Percentiles rank a stretch among this genome's conserved stretches.
Conservation (phyloP, 2,888 invertebrate species). For the Drosophila siamana region DNA sequence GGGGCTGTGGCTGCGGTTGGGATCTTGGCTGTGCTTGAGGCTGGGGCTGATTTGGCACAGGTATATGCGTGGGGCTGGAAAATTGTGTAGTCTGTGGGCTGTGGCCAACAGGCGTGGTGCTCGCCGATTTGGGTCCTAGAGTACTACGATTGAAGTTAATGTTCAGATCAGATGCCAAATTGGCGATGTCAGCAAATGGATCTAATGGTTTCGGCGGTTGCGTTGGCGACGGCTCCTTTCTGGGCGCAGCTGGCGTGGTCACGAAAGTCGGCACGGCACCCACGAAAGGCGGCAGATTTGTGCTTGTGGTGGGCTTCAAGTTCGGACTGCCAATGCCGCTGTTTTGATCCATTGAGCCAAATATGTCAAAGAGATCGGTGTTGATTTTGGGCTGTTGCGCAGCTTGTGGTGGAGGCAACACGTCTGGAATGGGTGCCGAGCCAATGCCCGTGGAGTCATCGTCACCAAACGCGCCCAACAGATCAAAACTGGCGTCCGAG, state of each 20-base stretch:
- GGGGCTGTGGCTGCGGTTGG: constrained; percentile 13
- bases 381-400: constrained; percentile 65
- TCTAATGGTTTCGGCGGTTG: constrained; percentile 86
- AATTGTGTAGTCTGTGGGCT: constrained; percentile 84
- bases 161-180: constrained; percentile 84
- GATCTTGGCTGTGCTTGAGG: constrained; percentile 65
- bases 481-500: constrained; percentile 87
- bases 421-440: constrained; percentile 83
- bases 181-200: constrained; percentile 91
- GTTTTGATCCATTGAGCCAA: constrained; percentile 86
- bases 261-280: constrained; percentile 63
- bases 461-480: constrained; percentile 86
- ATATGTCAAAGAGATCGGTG: constrained; percentile 88
- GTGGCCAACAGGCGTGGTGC: constrained; percentile 80
- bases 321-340: constrained; percentile 47
- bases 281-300: constrained; percentile 55
- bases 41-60: constrained; percentile 72
- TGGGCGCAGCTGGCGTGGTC: constrained; percentile 64
- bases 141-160: constrained; percentile 84
- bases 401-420: constrained; percentile 63
- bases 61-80: constrained; percentile 85
- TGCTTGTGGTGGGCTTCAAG: constrained; percentile 52
- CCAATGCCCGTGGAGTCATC: constrained; percentile 83
- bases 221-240: constrained; percentile 86
- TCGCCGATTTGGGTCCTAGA: constrained; percentile 80